Evolutionary conservation across 2,888 invertebrate genomes (phyloP).

Genomic region (Metopia argyrocephala): DNA sequence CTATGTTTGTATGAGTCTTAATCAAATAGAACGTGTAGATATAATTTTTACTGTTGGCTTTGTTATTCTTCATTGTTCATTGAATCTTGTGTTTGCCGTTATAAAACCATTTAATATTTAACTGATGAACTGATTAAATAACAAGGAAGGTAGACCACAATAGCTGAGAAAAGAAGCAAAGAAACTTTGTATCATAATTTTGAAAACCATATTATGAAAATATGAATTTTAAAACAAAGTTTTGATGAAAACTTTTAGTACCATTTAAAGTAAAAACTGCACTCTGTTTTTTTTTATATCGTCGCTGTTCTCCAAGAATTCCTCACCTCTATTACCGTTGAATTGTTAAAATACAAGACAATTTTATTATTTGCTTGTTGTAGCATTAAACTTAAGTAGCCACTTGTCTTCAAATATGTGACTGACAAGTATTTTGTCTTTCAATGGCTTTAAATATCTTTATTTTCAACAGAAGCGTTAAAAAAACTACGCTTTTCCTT

Average conservation of each 20-base stretch:
- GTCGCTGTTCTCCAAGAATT: too few species aligned
- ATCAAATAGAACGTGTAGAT: conserved; percentile 26
- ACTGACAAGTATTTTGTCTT: conserved; percentile 34
- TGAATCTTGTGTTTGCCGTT: conserved; percentile 41
- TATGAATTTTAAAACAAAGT: too few species aligned
- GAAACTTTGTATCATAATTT: not conserved
- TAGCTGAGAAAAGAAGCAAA: not conserved
- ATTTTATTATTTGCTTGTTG: not conserved
- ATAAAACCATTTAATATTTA: conserved; percentile 32
- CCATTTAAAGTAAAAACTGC: too few species aligned
- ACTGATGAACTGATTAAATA: conserved; percentile 17
- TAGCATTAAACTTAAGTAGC: not conserved
- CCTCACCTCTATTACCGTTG: too few species aligned
- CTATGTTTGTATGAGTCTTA: conserved; percentile 21
- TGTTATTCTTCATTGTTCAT: conserved; percentile 6
- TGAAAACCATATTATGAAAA: too few species aligned
- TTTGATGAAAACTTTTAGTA: too few species aligned
- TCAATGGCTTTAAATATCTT: conserved; percentile 50
- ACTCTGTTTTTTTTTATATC: too few species aligned
- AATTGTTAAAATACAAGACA: too few species aligned
- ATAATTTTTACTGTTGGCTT: not conserved
- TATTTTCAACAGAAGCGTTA: conserved; percentile 37
- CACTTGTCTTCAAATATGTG: conserved; percentile 24
- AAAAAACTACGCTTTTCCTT: too few species aligned
- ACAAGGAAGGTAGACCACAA: not conserved